phyloP scores from a whole-genome alignment of 2,113 vertebrate genomes.

The Dolichallabes microphthalmus region DNA sequence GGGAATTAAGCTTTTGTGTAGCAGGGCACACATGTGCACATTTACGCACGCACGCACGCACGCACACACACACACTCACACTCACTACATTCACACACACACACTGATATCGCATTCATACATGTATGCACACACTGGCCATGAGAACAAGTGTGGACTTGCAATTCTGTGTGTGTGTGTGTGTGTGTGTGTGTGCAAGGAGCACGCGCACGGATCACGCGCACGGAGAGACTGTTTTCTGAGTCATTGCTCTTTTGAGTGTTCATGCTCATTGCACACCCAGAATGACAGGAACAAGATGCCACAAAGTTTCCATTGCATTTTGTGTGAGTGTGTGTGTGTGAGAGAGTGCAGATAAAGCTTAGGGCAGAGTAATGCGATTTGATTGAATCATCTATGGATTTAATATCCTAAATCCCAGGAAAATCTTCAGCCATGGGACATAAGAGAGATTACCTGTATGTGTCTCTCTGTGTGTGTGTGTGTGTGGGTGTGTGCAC shows the following conservation, averaged over 20 bases:
- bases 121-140: not conserved
- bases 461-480: constrained; percentile 55
- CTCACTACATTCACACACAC: not conserved
- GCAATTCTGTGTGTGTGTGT: constrained; percentile 18
- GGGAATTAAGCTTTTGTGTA: constrained; percentile 70
- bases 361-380: constrained; percentile 58
- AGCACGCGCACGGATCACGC: too few species aligned
- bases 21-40: constrained; percentile 29
- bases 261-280: not conserved
- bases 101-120: too few species aligned
- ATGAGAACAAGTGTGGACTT: not conserved
- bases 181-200: not conserved
- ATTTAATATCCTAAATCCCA: constrained; percentile 76
- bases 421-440: constrained; percentile 64
- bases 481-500: constrained; percentile 37
- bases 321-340: not conserved
- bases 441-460: constrained; percentile 62
- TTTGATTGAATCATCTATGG: constrained; percentile 78
- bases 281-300: not conserved
- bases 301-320: not conserved
- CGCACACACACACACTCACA: not conserved
- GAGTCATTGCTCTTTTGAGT: constrained; percentile 22
- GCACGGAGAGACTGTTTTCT: constrained; percentile 25
- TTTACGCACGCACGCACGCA: constrained; percentile 1
- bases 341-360: constrained; percentile 33